Percentiles rank a stretch among this genome's conserved stretches.
Conservation (phyloP, 2,113 vertebrate species). For the Ptilorrhoa leucosticta region DNA sequence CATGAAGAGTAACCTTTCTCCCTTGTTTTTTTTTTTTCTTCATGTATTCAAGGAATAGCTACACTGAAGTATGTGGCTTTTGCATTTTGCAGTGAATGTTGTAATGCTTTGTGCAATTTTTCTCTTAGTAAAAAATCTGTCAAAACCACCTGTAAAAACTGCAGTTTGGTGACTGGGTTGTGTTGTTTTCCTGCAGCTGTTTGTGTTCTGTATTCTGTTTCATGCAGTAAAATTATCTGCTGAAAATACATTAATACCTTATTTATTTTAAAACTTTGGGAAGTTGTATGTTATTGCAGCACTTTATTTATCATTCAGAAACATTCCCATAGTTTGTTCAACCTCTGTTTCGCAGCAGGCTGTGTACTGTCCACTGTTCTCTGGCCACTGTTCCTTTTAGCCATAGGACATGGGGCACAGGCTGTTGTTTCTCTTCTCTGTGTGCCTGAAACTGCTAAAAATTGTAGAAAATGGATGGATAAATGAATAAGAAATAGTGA, state of each 20-base stretch:
- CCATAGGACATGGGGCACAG: not conserved
- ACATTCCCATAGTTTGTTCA: not conserved
- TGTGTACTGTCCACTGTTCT: not conserved
- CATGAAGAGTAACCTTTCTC: not conserved
- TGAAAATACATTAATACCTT: not conserved
- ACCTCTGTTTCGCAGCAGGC: too few relatives aligned
- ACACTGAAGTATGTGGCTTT: not conserved
- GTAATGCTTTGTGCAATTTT: not conserved
- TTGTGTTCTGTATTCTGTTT: not conserved
- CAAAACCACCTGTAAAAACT: not conserved
- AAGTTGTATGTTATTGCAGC: not conserved
- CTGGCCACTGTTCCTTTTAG: not conserved
- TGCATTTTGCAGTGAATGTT: not conserved
- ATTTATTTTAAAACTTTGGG: not conserved
- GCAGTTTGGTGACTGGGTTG: fast-evolving
- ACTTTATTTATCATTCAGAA: not conserved
- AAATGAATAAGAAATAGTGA: not conserved
- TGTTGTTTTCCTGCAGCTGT: not conserved
- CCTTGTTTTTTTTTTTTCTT: not conserved
- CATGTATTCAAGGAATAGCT: not conserved
- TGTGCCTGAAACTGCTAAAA: not conserved
- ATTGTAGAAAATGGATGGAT: not conserved
- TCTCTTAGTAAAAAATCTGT: not conserved
- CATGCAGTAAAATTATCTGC: not conserved
- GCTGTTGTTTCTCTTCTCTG: not conserved